Evolutionary conservation across 2,888 invertebrate species (phyloP).

Genomic region (Prosopocoilus inquinatus): DNA sequence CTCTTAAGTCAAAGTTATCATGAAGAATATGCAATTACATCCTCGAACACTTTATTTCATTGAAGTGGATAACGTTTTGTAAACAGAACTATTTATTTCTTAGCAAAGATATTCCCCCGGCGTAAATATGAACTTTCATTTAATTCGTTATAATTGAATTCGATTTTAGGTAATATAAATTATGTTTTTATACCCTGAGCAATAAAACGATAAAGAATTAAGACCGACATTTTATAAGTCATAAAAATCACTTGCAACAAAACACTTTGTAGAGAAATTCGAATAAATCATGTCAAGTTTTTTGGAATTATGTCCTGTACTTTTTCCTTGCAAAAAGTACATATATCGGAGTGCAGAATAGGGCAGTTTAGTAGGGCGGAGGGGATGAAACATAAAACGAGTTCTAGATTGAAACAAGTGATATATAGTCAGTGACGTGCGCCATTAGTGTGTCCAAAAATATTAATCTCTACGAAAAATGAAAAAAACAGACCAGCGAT

Average conservation of each 20-base stretch:
- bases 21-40: too few species aligned
- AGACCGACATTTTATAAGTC: constrained; percentile 46
- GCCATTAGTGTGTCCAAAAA: constrained; percentile 55
- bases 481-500: constrained; percentile 44
- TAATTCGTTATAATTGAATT: not conserved
- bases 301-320: constrained; percentile 39
- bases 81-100: too few species aligned
- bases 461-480: constrained; percentile 54
- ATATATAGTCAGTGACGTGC: constrained; percentile 54
- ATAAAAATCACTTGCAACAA: constrained; percentile 49
- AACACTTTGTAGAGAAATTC: constrained; percentile 45
- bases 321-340: constrained; percentile 40
- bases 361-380: constrained; percentile 26
- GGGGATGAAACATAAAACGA: constrained; percentile 52
- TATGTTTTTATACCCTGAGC: constrained; percentile 23
- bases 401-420: constrained; percentile 55
- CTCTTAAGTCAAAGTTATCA: too few species aligned
- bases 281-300: constrained; percentile 45
- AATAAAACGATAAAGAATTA: constrained; percentile 43
- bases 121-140: too few species aligned
- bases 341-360: constrained; percentile 28
- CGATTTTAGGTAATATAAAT: not conserved
- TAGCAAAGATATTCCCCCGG: too few species aligned
- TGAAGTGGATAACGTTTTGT: too few species aligned
- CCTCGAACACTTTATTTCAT: too few species aligned